Evolutionary conservation across 2,888 invertebrate species (phyloP).

Genomic region (Chrysina gloriosa): DNA sequence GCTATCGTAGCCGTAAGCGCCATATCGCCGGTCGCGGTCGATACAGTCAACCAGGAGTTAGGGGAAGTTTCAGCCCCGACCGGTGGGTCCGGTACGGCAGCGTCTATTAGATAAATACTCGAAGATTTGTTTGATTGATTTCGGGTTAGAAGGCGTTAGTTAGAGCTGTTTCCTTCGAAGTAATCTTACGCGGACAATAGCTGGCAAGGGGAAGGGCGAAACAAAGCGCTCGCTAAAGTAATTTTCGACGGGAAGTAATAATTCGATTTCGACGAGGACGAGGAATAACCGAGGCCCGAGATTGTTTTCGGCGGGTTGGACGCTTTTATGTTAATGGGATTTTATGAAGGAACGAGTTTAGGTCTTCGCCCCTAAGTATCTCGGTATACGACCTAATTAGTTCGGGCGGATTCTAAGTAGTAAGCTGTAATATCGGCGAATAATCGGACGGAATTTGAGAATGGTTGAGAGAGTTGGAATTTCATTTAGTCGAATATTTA

Average conservation of each 20-base stretch:
- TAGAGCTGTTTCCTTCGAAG: constrained; percentile 8
- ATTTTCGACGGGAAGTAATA: constrained; percentile 15
- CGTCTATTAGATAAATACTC: constrained; percentile 12
- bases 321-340: constrained; percentile 5
- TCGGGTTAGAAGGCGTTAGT: not conserved
- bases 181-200: not conserved
- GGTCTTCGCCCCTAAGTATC: not conserved
- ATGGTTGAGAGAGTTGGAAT: too few relatives aligned
- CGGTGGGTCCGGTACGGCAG: not conserved
- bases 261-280: constrained; percentile 7
- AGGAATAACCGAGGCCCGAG: not conserved
- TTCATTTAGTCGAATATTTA: too few relatives aligned
- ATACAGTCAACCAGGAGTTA: too few relatives aligned
- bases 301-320: not conserved
- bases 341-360: not conserved
- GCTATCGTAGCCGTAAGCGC: too few relatives aligned
- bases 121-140: constrained; percentile 18
- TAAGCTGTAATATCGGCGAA: too few relatives aligned
- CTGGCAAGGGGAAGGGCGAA: not conserved
- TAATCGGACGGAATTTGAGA: too few relatives aligned
- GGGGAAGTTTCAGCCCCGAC: too few relatives aligned
- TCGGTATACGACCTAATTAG: too few relatives aligned
- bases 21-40: too few relatives aligned
- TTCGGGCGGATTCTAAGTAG: too few relatives aligned
- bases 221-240: not conserved